These are phyloP conservation scores for Ectropis grisescens DNA, from an alignment of 1,140 invertebrate species.

Conservation along the genomic window DNA sequence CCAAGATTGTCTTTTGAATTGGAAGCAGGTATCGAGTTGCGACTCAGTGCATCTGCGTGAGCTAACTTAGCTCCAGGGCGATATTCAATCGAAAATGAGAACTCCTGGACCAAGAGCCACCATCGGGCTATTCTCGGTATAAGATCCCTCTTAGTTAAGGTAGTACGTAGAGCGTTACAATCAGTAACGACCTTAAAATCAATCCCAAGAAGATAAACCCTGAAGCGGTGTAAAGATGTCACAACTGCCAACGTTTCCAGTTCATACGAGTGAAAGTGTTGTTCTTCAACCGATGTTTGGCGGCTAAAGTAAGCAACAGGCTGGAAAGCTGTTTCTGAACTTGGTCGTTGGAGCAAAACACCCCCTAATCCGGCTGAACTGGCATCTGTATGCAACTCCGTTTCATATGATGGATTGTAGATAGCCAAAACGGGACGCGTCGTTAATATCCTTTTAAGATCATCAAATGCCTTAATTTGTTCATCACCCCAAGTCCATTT, in stretches of 20 bases:
- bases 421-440: constrained; percentile 11
- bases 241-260: constrained; percentile 39
- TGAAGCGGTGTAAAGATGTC: constrained; percentile 27
- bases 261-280: constrained; percentile 34
- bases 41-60: constrained; percentile 39
- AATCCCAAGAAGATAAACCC: constrained; percentile 38
- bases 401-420: constrained; percentile 4
- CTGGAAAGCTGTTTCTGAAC: constrained; percentile 13
- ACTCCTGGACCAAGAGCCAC: constrained; percentile 35
- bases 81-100: constrained; percentile 13
- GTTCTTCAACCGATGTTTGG: constrained; percentile 28
- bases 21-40: constrained; percentile 11
- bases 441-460: constrained; percentile 1
- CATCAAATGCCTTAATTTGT: constrained; percentile 3
- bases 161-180: constrained; percentile 33
- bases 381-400: constrained; percentile 35
- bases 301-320: constrained; percentile 38
- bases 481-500: constrained; percentile 4
- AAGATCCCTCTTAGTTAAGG: constrained; percentile 30
- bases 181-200: constrained; percentile 48
- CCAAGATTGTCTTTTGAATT: no score
- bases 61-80: constrained; percentile 1
- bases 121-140: constrained; percentile 34
- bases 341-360: constrained; percentile 16
- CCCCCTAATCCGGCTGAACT: constrained; percentile 18